Base-by-base conservation (phyloP, 23 tunicate species). In the Clavelina lepadiformis region DNA sequence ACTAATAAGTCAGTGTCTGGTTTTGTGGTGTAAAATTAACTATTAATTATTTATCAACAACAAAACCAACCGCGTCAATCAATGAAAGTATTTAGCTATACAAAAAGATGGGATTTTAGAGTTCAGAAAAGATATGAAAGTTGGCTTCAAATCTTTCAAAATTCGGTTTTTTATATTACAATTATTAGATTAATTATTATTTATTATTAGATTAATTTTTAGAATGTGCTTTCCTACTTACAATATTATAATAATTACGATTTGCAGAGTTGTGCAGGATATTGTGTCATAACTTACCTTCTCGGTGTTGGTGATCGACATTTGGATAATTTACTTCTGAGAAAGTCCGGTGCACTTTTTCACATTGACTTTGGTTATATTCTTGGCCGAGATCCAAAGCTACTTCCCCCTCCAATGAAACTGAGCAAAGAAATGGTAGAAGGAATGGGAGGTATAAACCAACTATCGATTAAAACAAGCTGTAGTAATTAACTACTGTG, bases 361-460 rank as follows among this genome's bases (percentile, higher is more conserved):
- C 98, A 93, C 63, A 86, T 93, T 52, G 98, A 93, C 51, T 93
- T 93, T 58, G 98, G 98, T 31, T 93, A 78, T 49, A 93, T 93
- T 36, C 45, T 93, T 11, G 98, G 98, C 0, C 53, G 98, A 24
- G 98, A 93, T 58, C 98, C 98, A 7, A 93, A 93, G 46, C 98
- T 94, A 0, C 66, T 93, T 13, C 98, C 93, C 31, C 98, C 98
- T 1, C 98, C 93, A 33, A 78, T 93, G 98, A 93, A 85, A 52
- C 69, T 93, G n/a, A 93, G 84, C 75, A 93, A 74, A 54, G 98
- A 93, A 55, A 93, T 93, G 98, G 88, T 93, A 27, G 98, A 93
- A 53, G 94, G 85, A 7, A 93, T 93, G 98, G 98, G 98, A 78
- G 94, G 88, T 78, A 79, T 3, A 18, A 21, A n/a, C 11, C 8